Evolutionary conservation across 2,888 invertebrate genomes (phyloP).

Genomic region (Lacanobia wlatinum): DNA sequence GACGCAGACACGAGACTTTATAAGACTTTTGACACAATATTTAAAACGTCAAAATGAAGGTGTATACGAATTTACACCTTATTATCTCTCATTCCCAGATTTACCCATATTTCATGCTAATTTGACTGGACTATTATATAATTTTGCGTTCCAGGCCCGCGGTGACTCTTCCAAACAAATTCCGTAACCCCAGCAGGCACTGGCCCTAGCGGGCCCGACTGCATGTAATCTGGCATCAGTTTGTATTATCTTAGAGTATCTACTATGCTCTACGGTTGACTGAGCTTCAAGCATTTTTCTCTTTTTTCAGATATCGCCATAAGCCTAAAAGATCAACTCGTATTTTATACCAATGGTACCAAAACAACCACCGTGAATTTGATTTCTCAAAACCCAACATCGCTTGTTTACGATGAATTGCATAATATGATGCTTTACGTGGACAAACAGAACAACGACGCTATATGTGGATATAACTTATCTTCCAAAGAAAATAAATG

Average conservation of each 20-base stretch:
- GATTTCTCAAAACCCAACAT: neutral
- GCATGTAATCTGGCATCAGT: neutral
- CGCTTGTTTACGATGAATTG: neutral
- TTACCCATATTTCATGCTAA: too few relatives aligned
- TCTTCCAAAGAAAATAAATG: slow-evolving; percentile 80
- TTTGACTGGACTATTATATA: too few relatives aligned
- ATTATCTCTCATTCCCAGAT: too few relatives aligned
- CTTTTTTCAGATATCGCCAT: slow-evolving; percentile 91
- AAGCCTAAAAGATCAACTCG: slow-evolving; percentile 86
- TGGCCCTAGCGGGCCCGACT: too few relatives aligned
- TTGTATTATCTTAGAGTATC: neutral
- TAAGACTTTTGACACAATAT: too few relatives aligned
- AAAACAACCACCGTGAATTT: slow-evolving; percentile 63
- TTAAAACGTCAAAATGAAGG: too few relatives aligned
- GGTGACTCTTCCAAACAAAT: too few relatives aligned
- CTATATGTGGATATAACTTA: slow-evolving; percentile 20
- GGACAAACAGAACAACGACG: neutral
- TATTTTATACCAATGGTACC: slow-evolving; percentile 89
- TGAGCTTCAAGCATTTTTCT: neutral
- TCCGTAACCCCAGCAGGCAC: too few relatives aligned
- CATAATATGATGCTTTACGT: neutral
- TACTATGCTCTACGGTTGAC: neutral
- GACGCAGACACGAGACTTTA: too few relatives aligned
- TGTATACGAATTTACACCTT: too few relatives aligned
- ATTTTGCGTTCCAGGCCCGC: too few relatives aligned